These are phyloP conservation scores for Daboia siamensis DNA, from an alignment of 2,113 vertebrate species.

Conservation along the genomic window DNA sequence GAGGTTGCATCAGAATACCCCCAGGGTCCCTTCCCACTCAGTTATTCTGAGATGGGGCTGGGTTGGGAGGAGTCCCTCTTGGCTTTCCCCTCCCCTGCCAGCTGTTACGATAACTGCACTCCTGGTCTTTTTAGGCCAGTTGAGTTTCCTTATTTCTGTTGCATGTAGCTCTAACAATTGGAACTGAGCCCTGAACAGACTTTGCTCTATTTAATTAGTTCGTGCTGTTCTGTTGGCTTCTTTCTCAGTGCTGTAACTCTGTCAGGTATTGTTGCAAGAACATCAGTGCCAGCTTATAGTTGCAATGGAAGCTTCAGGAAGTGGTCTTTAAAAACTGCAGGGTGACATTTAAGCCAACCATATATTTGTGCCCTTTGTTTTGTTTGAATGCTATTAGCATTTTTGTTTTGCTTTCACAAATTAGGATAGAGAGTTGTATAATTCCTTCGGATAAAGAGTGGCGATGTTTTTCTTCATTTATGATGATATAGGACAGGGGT, in stretches of 20 bases:
- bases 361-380: background rate
- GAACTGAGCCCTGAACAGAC: background rate
- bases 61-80: background rate
- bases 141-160: background rate
- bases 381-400: background rate
- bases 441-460: background rate
- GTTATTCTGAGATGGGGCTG: background rate
- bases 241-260: background rate
- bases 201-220: background rate
- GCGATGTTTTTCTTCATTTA: background rate
- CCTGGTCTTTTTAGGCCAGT: background rate
- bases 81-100: background rate
- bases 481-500: background rate
- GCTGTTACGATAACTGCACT: background rate
- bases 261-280: background rate
- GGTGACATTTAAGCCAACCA: background rate
- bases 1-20: too few species aligned
- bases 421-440: background rate
- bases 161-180: background rate
- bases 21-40: too few species aligned
- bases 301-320: background rate
- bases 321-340: background rate
- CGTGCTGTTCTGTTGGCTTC: background rate
- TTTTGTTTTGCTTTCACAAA: background rate
- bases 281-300: background rate